phyloP scores from a whole-genome alignment of 2,113 vertebrate species.

The Mola mola region DNA sequence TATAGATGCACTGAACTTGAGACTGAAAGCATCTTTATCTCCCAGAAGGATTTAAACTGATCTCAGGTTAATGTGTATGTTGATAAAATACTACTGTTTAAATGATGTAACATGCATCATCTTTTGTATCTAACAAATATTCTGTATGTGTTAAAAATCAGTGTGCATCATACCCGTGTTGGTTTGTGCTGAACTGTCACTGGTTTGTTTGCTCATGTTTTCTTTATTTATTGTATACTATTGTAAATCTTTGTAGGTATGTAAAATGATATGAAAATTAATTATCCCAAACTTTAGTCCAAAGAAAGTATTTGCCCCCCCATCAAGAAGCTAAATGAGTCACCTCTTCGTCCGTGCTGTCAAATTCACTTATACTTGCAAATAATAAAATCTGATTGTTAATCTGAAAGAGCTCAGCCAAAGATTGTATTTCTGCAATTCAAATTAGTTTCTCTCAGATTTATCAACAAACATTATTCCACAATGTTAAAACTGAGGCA shows the following conservation, averaged over 20 bases:
- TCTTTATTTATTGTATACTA: background rate
- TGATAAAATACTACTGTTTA: background rate
- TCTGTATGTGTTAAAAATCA: background rate
- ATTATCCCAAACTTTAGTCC: slow-evolving; percentile 14
- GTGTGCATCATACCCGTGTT: background rate
- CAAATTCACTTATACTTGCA: too few species aligned
- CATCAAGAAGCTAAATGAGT: too few species aligned
- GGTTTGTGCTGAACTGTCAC: background rate
- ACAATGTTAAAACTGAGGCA: too few species aligned
- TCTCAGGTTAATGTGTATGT: too few species aligned
- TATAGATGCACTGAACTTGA: background rate
- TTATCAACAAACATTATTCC: too few species aligned
- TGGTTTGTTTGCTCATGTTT: background rate
- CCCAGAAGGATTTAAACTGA: background rate
- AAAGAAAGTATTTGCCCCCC: too few species aligned
- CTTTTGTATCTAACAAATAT: slow-evolving; percentile 7
- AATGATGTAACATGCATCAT: background rate
- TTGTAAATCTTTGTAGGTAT: background rate
- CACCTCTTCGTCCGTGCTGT: too few species aligned
- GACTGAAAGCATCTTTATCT: slow-evolving; percentile 3
- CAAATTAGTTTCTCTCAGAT: too few species aligned
- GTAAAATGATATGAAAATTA: slow-evolving; percentile 7
- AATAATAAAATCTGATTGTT: too few species aligned
- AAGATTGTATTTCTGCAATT: too few species aligned
- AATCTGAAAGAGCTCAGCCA: too few species aligned